Evolutionary conservation across 2,797 vertebrate species (phyloP), one percentile per base, ranked within the genome.

Genomic region (Passerculus sandwichensis): DNA sequence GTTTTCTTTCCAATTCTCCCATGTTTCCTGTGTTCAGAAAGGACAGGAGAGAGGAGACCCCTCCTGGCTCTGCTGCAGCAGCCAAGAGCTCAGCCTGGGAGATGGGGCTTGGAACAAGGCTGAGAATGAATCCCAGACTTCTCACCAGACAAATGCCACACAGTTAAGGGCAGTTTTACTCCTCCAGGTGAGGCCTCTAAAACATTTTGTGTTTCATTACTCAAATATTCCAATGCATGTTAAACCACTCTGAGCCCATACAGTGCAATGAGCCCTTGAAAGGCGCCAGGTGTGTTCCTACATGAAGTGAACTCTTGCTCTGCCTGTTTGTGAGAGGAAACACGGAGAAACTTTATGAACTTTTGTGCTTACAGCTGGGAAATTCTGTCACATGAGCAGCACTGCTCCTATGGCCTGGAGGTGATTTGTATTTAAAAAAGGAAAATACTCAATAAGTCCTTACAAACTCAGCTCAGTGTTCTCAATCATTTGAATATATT

Each of bases 201-300:
- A 88, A 40, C 45, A 83, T 40, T 5, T 42, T 45, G 5, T 77
- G 16, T 25, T 86, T 75, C 76, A 21, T 26, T 64, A 22, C 38
- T 75, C 53, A 65, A 71, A 51, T 2, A 4, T 72, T 61, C 21
- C 47, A 57, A 22, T 0, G 3, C 10, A 25, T 1, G 4, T 74
- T 53, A 72, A 91, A 72, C 21, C 42, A 50, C 26, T 13, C 32
- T 53, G 62, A 72, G 23, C 22, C 15, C 34, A 30, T 15, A 7
- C 0, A 40, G 54, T 13, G 23, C 66, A 59, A 6, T 14, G 42
- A 92, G 56, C 11, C 19, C 22, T 0, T n/a, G 62, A 50, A 75
- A 8, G 42, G 59, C 32, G 84, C 9, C 9, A 13, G 47, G 21
- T 56, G 48, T n/a, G 26, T 3, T 86, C 26, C 50, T 4, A 18